phyloP scores from a whole-genome alignment of 2,797 vertebrate genomes.

The Sebastes taczanowskii region DNA sequence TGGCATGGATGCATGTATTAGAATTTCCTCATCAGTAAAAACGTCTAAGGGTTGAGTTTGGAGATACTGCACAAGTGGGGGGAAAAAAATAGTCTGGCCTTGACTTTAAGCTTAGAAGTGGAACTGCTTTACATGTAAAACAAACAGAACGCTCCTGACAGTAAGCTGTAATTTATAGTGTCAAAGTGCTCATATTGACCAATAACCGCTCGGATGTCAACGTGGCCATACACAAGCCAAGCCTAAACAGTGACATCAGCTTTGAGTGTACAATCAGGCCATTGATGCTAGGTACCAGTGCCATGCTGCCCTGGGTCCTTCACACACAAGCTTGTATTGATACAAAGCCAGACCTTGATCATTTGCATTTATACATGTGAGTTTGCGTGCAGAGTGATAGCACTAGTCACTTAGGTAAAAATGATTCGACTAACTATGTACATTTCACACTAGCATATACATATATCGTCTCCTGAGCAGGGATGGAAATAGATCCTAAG shows the following conservation, averaged over 20 bases:
- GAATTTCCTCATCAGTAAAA: not conserved
- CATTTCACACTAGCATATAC: not conserved
- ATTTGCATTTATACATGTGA: not conserved
- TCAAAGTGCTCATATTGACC: slow-evolving; percentile 25
- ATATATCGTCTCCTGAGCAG: not conserved
- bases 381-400: not conserved
- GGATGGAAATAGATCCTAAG: not conserved
- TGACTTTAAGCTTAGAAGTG: not conserved
- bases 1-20: not conserved
- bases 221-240: slow-evolving; percentile 24
- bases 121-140: not conserved
- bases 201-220: slow-evolving; percentile 37
- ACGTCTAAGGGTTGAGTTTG: not conserved
- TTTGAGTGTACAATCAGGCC: slow-evolving; percentile 69
- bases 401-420: not conserved
- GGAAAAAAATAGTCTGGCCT: not conserved
- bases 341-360: not conserved
- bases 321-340: not conserved
- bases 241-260: slow-evolving; percentile 74
- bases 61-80: not conserved
- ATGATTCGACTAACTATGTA: not conserved
- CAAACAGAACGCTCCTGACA: not conserved
- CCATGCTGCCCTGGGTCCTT: slow-evolving; percentile 58
- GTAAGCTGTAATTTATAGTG: slow-evolving; percentile 10
- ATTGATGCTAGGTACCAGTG: slow-evolving; percentile 77